Evolutionary conservation across 2,797 vertebrate species (phyloP), one percentile per base, ranked within the genome.

Genomic region (Tinamus major): DNA sequence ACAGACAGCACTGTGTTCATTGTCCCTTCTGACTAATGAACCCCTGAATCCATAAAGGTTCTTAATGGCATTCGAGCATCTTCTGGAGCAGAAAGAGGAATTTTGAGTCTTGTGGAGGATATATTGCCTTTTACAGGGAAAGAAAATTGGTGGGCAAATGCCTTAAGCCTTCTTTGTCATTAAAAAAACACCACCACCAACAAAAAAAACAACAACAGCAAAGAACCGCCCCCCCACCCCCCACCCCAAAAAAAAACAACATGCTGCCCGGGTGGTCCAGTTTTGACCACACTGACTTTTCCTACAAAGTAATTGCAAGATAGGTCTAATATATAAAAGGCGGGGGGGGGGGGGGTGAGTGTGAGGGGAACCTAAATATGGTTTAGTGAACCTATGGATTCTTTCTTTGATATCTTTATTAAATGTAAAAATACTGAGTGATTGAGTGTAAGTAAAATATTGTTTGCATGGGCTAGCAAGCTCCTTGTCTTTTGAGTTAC

Each of bases 11-110:
- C 56, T 0, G 21, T 72, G 27, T 33, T 51, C 1, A 0, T 78
- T 37, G 31, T 71, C 86, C 42, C 79, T 85, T 93, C 75, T 53
- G 71, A 87, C 56, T 93, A 91, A 59, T 7, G 44, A 46, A 33
- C 2, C 6, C 4, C 13, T 17, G 31, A 37, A 67, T 75, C 76
- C 24, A 10, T 23, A 51, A 53, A 17, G 75, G 35, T n/a, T 80
- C 23, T 46, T 31, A 39, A 69, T 2, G 29, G 17, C 53, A 11
- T 53, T 39, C 64, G 53, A 59, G 15, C 14, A n/a, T 18, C 44
- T 64, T 35, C 15, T 17, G 12, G 10, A 51, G 8, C 2, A 1
- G 1, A 33, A 7, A 77, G 46, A 79, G 69, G 68, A 77, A 39
- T 27, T 37, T 20, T 31, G 14, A 4, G 2, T 71, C 35, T 24